Percentiles rank a stretch among this genome's conserved stretches.
Evolutionary conservation across 1,140 invertebrate genomes (phyloP).

Genomic region (Aphis craccivora): DNA sequence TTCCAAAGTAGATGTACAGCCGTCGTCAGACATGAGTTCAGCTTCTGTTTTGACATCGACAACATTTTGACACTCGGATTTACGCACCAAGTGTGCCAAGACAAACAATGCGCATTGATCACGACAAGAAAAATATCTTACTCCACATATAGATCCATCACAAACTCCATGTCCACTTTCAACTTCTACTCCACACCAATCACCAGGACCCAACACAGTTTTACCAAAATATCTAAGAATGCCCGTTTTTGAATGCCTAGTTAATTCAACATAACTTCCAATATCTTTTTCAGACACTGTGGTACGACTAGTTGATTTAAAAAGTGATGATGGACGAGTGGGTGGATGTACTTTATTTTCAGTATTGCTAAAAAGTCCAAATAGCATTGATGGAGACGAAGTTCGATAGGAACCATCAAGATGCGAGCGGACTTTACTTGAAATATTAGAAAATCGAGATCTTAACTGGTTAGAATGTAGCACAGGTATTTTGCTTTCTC

Average conservation of each 20-base stretch:
- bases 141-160: slow-evolving; percentile 71
- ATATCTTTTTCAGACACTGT: slow-evolving; percentile 53
- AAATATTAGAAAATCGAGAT: slow-evolving; percentile 61
- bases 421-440: slow-evolving; percentile 62
- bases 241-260: slow-evolving; percentile 65
- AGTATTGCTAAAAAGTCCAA: slow-evolving; percentile 59
- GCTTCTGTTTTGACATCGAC: background rate
- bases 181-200: slow-evolving; percentile 73
- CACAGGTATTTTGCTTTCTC: slow-evolving; percentile 64
- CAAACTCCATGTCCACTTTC: slow-evolving; percentile 70
- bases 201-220: slow-evolving; percentile 69
- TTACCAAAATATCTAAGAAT: slow-evolving; percentile 69
- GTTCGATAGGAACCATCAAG: slow-evolving; percentile 59
- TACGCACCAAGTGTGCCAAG: slow-evolving; percentile 63
- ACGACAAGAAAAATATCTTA: slow-evolving; percentile 67
- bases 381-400: slow-evolving; percentile 59
- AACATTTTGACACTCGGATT: background rate
- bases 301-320: slow-evolving; percentile 57
- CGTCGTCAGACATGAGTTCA: slow-evolving; percentile 22
- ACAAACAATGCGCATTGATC: slow-evolving; percentile 67
- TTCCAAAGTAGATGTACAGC: slow-evolving; percentile 57
- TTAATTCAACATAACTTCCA: slow-evolving; percentile 48
- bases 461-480: slow-evolving; percentile 60
- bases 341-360: slow-evolving; percentile 38
- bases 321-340: slow-evolving; percentile 56